Evolutionary conservation across 2,888 invertebrate species (phyloP), one percentile per base, ranked within the genome.

Genomic region (Drosophila parthenogenetica): DNA sequence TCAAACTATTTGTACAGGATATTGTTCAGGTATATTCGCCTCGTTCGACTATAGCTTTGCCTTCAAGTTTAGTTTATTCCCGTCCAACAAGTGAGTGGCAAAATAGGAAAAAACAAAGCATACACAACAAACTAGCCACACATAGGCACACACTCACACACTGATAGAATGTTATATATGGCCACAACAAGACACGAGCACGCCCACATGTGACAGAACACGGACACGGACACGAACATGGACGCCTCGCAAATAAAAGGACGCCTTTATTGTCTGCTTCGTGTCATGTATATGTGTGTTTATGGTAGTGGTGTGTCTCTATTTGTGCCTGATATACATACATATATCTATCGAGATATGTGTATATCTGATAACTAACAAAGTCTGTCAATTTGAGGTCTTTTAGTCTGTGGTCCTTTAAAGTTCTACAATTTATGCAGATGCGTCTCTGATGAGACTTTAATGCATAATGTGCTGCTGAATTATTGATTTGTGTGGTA

Each of bases 241-340:
- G 57, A 66, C 61, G 63, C 59, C 63, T 66, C 48, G 65, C 51
- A 54, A 69, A 73, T 69, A 59, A 73, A 53, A 48, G 65, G 68
- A 64, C 80, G 55, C 70, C 45, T 62, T 59, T 65, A 79, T 79
- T 81, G 83, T 82, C 73, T 69, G 42, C 66, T 61, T 54, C 46
- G 57, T 81, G 69, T 76, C 57, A 37, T 48, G 13, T 45, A 13
- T 42, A 55, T 39, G 25, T 35, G 16, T 61, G 39, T 19, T 16
- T 13, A 10, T 14, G 40, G 29, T 5, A 14, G 40, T 29, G 54
- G 37, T 43, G 29, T 45, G 13, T 22, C 55, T 54, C n/a, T 45
- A 43, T 45, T 49, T 59, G 54, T 46, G 53, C 45, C 57, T 14
- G 14, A 51, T 71, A 57, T 22, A 53, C 29, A 40, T 13, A 13